Evolutionary conservation across 30 jellyfish, hydroid and myxozoan species (phyloP).

Genomic region (Hydractinia echinata): DNA sequence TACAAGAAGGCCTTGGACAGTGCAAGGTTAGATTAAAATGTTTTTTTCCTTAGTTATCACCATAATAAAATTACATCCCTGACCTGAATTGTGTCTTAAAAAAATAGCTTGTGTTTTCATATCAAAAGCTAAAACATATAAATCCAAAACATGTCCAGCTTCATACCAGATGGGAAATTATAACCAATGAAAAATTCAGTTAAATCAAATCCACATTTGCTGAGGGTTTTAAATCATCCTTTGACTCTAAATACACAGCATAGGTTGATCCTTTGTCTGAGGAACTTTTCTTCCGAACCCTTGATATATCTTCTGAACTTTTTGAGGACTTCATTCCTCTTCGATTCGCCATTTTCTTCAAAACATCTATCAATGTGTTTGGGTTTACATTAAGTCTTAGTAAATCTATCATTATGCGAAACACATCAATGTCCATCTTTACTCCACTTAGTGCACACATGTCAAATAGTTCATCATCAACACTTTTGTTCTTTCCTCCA

Average conservation of each 20-base stretch:
- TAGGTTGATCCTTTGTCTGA: background rate
- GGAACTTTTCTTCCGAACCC: background rate
- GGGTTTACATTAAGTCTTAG: constrained; percentile 77
- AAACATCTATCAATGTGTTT: constrained; percentile 62
- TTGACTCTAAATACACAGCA: constrained; percentile 17
- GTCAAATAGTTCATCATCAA: constrained; percentile 74
- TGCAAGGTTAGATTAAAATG: too few relatives aligned
- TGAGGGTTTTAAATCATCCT: background rate
- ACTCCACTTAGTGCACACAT: constrained; percentile 75
- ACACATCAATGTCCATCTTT: constrained; percentile 69
- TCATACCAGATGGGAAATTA: background rate
- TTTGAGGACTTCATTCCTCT: constrained; percentile 23
- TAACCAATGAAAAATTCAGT: background rate
- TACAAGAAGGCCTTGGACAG: too few relatives aligned
- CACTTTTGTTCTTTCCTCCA: constrained; percentile 40
- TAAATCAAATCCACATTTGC: constrained; percentile 2
- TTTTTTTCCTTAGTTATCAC: too few relatives aligned
- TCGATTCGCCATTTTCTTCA: constrained; percentile 51
- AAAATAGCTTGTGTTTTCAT: too few relatives aligned
- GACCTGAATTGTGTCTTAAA: too few relatives aligned
- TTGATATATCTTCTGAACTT: constrained; percentile 16
- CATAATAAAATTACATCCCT: too few relatives aligned
- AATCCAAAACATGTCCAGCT: background rate
- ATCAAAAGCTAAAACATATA: too few relatives aligned
- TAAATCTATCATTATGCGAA: constrained; percentile 60